Conservation (phyloP, 1,140 invertebrate species). For the Drosophila takahashii region DNA sequence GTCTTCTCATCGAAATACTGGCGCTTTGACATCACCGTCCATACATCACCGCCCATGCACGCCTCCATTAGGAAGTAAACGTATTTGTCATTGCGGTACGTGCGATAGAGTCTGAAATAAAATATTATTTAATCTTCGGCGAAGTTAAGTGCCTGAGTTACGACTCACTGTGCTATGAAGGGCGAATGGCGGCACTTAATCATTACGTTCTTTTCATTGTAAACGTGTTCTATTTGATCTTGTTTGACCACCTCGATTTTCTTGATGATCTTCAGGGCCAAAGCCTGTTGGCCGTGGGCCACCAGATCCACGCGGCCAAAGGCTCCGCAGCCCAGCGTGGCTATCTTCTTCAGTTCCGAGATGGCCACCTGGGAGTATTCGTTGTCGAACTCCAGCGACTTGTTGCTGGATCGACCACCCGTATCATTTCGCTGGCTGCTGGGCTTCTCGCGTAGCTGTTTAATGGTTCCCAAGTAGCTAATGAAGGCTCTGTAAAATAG, state of each 20-base stretch:
- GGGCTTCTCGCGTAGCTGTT: constrained; percentile 71
- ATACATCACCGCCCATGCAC: constrained; percentile 98
- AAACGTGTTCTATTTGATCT: constrained; percentile 96
- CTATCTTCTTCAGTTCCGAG: constrained; percentile 91
- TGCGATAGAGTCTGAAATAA: constrained; percentile 92
- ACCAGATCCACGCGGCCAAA: constrained; percentile 97
- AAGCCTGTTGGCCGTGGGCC: constrained; percentile 88
- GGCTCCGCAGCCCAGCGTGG: constrained; percentile 96
- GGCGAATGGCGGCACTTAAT: constrained; percentile 89
- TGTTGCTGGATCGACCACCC: constrained; percentile 40
- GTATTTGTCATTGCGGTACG: constrained; percentile 97
- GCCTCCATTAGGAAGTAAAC: constrained; percentile 99
- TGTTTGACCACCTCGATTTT: constrained; percentile 97
- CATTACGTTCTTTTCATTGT: constrained; percentile 96
- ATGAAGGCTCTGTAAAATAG: constrained; percentile 84
- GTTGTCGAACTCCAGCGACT: constrained; percentile 80
- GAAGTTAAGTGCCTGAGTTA: constrained; percentile 6
- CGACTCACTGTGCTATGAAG: constrained; percentile 93
- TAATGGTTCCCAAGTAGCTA: constrained; percentile 86
- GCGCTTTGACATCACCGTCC: constrained; percentile 95
- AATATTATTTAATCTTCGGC: background rate
- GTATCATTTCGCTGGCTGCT: constrained; percentile 22
- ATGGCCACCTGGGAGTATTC: constrained; percentile 90
- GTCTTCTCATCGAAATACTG: constrained; percentile 94
- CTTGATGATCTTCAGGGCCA: constrained; percentile 96